Conservation (phyloP, 2,797 vertebrate genomes). For the Zalophus californianus region DNA sequence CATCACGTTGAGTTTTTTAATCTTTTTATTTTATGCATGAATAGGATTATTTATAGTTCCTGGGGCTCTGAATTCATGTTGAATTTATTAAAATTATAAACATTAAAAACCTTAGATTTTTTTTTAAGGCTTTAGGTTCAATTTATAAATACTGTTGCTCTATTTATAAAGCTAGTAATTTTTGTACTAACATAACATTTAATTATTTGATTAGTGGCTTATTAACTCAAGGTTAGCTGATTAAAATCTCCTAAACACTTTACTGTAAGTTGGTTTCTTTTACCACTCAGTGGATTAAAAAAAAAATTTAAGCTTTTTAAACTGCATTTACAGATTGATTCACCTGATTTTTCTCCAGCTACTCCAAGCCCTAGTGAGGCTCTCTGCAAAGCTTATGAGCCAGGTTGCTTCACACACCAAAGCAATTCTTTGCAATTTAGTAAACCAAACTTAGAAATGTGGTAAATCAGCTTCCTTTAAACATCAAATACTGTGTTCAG, state of each 20-base stretch:
- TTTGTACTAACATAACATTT: conserved; percentile 28
- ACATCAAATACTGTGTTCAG: background rate
- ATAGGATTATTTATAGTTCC: background rate
- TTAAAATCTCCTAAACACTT: background rate
- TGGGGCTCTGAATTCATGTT: background rate
- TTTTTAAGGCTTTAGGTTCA: background rate
- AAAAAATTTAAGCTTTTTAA: background rate
- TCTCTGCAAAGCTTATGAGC: background rate
- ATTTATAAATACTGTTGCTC: background rate
- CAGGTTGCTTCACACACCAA: background rate
- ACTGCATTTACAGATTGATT: background rate
- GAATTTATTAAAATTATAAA: conserved; percentile 46
- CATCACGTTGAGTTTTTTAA: background rate
- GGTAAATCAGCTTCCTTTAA: background rate
- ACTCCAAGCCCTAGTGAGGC: background rate
- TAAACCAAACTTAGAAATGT: conserved; percentile 14
- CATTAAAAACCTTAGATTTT: background rate
- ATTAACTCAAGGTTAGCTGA: conserved; percentile 23
- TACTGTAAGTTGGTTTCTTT: background rate
- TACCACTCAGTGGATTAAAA: background rate
- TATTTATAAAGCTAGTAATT: conserved; percentile 1
- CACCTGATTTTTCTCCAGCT: background rate
- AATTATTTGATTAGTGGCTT: conserved; percentile 11
- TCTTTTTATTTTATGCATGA: background rate
- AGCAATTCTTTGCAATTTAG: conserved; percentile 3